phyloP scores from a whole-genome alignment of 1,140 invertebrate species.

The Cherax destructor region DNA sequence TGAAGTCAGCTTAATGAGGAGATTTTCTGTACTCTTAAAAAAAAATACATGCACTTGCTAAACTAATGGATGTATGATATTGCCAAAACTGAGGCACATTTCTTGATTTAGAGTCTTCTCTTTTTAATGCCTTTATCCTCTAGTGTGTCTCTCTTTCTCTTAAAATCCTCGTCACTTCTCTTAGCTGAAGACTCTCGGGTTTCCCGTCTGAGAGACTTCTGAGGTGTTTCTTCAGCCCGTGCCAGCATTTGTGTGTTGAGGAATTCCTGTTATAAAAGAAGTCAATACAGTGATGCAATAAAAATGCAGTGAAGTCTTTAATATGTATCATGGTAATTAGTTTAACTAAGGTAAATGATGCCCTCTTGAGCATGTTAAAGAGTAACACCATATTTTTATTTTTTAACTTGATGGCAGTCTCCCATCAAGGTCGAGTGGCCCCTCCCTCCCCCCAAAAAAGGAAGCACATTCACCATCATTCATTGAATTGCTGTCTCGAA shows the following conservation, averaged over 20 bases:
- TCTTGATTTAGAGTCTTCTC: constrained; percentile 19
- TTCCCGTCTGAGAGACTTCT: constrained; percentile 74
- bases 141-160: constrained; percentile 49
- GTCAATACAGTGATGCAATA: not conserved
- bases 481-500: too few relatives aligned
- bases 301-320: too few relatives aligned
- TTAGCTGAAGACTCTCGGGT: constrained; percentile 72
- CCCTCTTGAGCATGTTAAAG: too few relatives aligned
- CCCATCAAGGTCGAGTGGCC: too few relatives aligned
- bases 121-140: constrained; percentile 50
- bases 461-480: too few relatives aligned
- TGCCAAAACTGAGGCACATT: not conserved
- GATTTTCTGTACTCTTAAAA: not conserved
- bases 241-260: constrained; percentile 76
- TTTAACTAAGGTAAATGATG: too few relatives aligned
- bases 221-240: constrained; percentile 74
- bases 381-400: too few relatives aligned
- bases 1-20: not conserved
- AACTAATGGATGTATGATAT: not conserved
- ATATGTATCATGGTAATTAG: too few relatives aligned
- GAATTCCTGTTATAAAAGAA: constrained; percentile 74
- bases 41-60: not conserved
- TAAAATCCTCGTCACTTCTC: constrained; percentile 62
- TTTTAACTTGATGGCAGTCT: too few relatives aligned
- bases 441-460: too few relatives aligned